These are phyloP conservation scores for Creontiades dilutus DNA, from an alignment of 2,888 invertebrate genomes.

Conservation along the genomic window DNA sequence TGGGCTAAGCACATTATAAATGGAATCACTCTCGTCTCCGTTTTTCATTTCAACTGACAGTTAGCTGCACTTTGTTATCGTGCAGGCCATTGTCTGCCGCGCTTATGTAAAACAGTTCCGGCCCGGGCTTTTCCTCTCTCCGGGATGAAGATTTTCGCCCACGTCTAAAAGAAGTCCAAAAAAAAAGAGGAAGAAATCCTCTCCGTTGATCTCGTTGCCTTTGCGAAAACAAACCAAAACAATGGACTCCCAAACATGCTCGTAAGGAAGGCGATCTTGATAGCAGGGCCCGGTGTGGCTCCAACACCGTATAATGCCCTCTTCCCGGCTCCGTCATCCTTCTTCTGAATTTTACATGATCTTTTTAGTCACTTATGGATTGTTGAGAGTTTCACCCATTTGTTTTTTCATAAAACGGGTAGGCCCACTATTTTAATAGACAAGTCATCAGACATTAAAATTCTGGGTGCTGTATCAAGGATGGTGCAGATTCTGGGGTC, in stretches of 20 bases:
- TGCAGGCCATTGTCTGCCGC: neutral
- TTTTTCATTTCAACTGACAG: constrained; percentile 6
- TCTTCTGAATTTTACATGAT: constrained; percentile 30
- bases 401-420: too few species aligned
- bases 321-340: neutral
- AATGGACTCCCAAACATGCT: neutral
- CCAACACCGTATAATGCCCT: constrained; percentile 18
- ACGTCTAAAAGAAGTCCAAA: neutral
- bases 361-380: constrained; percentile 3
- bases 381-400: too few species aligned
- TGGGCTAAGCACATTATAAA: too few species aligned
- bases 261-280: neutral
- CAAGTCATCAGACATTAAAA: too few species aligned
- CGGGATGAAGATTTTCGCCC: constrained; percentile 29
- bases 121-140: neutral
- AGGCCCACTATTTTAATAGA: too few species aligned
- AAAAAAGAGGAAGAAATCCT: neutral
- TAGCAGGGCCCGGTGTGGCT: neutral
- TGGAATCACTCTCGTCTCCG: neutral
- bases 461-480: too few species aligned
- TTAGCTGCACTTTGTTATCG: constrained; percentile 8
- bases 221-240: constrained; percentile 10
- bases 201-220: constrained; percentile 27
- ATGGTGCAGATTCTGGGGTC: too few species aligned
- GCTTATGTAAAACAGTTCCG: constrained; percentile 42